Evolutionary conservation across 2,797 vertebrate genomes (phyloP).

Genomic region (Pseudochirops corinnae): DNA sequence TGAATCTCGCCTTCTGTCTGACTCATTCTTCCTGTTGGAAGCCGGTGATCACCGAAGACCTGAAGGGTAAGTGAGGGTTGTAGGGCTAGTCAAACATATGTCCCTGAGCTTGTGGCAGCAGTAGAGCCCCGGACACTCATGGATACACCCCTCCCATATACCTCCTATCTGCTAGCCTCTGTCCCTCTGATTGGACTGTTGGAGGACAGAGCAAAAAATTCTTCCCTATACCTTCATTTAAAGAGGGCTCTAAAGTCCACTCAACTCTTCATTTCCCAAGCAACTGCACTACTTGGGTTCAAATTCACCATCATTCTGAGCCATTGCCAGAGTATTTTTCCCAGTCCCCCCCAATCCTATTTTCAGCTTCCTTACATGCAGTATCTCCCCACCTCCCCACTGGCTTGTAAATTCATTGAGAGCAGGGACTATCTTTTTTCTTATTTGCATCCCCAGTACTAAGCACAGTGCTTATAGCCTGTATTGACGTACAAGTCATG

Average conservation of each 20-base stretch:
- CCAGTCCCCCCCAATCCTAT: background rate
- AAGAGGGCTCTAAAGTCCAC: background rate
- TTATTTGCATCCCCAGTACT: background rate
- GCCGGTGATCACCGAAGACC: too few relatives aligned
- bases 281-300: background rate
- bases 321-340: background rate
- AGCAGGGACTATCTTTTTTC: background rate
- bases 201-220: background rate
- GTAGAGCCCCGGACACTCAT: too few relatives aligned
- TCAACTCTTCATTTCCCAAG: background rate
- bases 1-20: too few relatives aligned
- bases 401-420: background rate
- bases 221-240: background rate
- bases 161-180: background rate
- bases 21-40: too few relatives aligned
- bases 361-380: background rate
- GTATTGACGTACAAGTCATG: background rate
- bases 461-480: background rate
- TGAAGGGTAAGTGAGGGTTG: too few relatives aligned
- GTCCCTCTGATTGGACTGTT: background rate
- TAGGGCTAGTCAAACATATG: too few relatives aligned
- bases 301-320: background rate
- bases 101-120: too few relatives aligned
- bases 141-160: background rate
- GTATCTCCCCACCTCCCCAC: background rate